Percentiles rank a stretch among this genome's conserved stretches.
These are phyloP conservation scores for Phallusia fumigata DNA, from an alignment of 23 tunicate genomes.

Conservation along the genomic window DNA sequence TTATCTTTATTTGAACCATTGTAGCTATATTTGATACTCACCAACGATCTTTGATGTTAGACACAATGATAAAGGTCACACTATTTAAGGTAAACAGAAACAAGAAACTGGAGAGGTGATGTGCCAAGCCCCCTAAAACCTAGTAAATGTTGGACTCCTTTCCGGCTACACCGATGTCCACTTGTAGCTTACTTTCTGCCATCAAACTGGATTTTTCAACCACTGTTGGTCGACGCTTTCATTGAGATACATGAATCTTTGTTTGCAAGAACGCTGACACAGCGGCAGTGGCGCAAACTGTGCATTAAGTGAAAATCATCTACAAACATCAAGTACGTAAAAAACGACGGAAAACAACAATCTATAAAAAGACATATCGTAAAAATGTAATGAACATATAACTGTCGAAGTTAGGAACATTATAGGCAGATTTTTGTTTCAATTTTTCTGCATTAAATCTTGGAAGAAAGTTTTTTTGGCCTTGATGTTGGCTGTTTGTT, in stretches of 20 bases:
- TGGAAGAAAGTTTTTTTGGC: background rate
- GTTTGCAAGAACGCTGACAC: background rate
- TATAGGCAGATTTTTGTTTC: background rate
- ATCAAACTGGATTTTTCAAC: too few species aligned
- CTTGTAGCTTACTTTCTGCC: too few species aligned
- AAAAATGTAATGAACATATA: background rate
- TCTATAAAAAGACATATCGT: background rate
- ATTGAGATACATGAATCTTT: background rate
- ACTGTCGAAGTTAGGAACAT: background rate
- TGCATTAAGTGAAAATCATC: background rate
- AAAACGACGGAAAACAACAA: background rate
- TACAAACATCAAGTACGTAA: conserved; percentile 4
- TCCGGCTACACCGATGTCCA: too few species aligned
- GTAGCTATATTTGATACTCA: too few species aligned
- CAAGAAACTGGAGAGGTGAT: too few species aligned
- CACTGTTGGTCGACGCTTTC: background rate
- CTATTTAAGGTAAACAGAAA: too few species aligned
- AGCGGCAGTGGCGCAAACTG: conserved; percentile 3
- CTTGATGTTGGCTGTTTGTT: too few species aligned
- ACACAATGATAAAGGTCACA: too few species aligned
- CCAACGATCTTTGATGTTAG: too few species aligned
- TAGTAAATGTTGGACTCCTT: too few species aligned
- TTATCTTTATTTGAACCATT: too few species aligned
- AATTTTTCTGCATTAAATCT: background rate
- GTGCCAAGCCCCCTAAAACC: too few species aligned